Evolutionary conservation across 1,140 invertebrate genomes (phyloP), one percentile per base, ranked within the genome.

Genomic region (Drosophila sp.): DNA sequence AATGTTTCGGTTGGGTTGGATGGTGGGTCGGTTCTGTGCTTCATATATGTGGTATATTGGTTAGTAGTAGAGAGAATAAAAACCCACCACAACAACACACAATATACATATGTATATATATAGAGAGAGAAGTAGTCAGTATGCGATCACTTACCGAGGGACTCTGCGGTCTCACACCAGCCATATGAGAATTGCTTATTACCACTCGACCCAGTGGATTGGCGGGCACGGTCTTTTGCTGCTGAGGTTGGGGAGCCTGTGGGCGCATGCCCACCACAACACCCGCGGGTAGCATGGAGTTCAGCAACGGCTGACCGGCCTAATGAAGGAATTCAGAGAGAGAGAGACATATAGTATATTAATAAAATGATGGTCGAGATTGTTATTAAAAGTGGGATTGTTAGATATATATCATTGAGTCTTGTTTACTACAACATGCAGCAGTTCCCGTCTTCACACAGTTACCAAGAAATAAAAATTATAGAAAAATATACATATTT

Each of bases 201-300:
- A 98, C 95, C 69, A 97, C 95, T 71, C 97, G 94, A 11, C 96
- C 94, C 25, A 92, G 67, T 29, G 96, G 94, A 38, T 96, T 94
- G 67, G 94, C 94, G 76, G 95, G 94, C 65, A 94, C 95, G 55
- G 94, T 95, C 91, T 97, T 97, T 85, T 96, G 95, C 66, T 94
- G 94, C n/a, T 94, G 93, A 66, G 94, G 94, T 65, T 95, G 95
- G 93, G 60, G 93, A 58, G 72, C 64, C 70, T 87, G 94, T 35
- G 96, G 95, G 73, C 96, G 93, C 93, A 97, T 95, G 93, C 97
- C 97, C 60, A 98, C 93, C 90, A 98, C 96, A 74, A 98, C 96
- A 93, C 96, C 96, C 70, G 95, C 94, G 60, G 94, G 94, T 65
- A 96, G 93, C 85, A 95, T 94, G 63, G 94, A 93, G 91, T 93